Evolutionary conservation across 2,797 vertebrate genomes (phyloP).

Genomic region (Microcaecilia unicolor): DNA sequence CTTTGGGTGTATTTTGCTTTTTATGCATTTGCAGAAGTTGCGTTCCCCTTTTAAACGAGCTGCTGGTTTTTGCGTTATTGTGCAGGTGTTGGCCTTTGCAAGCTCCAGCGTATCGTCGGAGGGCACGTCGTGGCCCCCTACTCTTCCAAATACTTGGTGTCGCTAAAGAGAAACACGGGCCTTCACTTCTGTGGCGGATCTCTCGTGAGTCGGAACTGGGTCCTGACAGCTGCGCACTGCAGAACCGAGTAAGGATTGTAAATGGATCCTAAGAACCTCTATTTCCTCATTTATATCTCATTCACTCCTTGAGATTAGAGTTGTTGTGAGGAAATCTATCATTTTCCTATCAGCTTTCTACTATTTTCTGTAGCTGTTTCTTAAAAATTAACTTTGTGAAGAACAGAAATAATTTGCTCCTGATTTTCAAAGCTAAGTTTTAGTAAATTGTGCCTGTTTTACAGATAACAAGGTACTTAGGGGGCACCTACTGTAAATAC

Average conservation of each 20-base stretch:
- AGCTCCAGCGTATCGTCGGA: slow-evolving; percentile 54
- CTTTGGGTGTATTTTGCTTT: not conserved
- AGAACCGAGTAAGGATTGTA: slow-evolving; percentile 7
- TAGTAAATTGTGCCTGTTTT: too few relatives aligned
- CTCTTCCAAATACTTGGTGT: slow-evolving; percentile 68
- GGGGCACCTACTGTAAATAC: too few relatives aligned
- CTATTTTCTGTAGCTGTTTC: too few relatives aligned
- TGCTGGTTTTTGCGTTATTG: not conserved
- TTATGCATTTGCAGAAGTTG: not conserved
- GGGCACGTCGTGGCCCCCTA: slow-evolving; percentile 56
- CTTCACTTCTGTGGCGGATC: slow-evolving; percentile 50
- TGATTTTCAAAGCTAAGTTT: too few relatives aligned
- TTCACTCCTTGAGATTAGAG: not conserved
- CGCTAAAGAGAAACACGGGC: slow-evolving; percentile 50
- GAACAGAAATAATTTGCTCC: too few relatives aligned
- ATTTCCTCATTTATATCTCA: not conserved
- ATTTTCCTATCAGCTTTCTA: too few relatives aligned
- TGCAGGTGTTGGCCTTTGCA: slow-evolving; percentile 31
- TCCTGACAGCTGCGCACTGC: slow-evolving; percentile 46
- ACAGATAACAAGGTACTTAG: too few relatives aligned
- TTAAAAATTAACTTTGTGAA: too few relatives aligned
- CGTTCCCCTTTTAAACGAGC: not conserved
- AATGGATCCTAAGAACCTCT: not conserved
- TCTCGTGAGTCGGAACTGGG: slow-evolving; percentile 50
- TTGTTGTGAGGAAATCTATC: too few relatives aligned